A percentile compares a stretch with the other conserved stretches of the same genome.
Evolutionary conservation across 2,888 invertebrate genomes (phyloP).

Genomic region (Netelia virgata): DNA sequence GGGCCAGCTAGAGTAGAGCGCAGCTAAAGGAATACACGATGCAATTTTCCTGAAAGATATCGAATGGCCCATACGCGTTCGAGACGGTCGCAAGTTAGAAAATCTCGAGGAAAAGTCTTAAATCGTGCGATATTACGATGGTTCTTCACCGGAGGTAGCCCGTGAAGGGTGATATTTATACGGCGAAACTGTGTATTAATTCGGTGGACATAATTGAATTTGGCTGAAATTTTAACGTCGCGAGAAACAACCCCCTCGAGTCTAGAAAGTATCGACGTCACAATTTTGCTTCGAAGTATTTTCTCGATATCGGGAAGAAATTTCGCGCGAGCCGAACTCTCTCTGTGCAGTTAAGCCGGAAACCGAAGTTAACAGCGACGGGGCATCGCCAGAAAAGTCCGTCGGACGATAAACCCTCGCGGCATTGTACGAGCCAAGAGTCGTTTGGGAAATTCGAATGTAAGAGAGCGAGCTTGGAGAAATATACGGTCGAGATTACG

Average conservation of each 20-base stretch:
- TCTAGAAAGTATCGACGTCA: not conserved
- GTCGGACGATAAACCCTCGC: constrained; percentile 47
- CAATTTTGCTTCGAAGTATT: constrained; percentile 8
- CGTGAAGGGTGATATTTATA: not conserved
- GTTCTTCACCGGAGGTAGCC: not conserved
- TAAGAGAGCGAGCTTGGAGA: constrained; percentile 26
- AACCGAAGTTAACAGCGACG: constrained; percentile 54
- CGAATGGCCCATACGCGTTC: constrained; percentile 12
- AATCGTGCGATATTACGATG: constrained; percentile 20
- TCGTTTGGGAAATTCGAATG: constrained; percentile 64
- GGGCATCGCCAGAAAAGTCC: constrained; percentile 58
- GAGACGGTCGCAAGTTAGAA: constrained; percentile 4
- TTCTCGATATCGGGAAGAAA: constrained; percentile 53
- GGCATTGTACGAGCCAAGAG: constrained; percentile 60
- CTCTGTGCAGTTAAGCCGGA: constrained; percentile 48
- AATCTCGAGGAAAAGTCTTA: not conserved
- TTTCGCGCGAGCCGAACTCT: constrained; percentile 20
- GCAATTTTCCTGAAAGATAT: constrained; percentile 48
- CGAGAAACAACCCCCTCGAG: constrained; percentile 10
- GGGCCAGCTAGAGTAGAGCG: not conserved
- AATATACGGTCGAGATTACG: constrained; percentile 28
- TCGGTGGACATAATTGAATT: constrained; percentile 16
- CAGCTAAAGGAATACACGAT: constrained; percentile 33
- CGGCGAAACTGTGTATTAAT: not conserved
- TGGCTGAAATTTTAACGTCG: constrained; percentile 47